Conservation (phyloP, 1,140 invertebrate genomes). For the Nixonia krombeini region DNA sequence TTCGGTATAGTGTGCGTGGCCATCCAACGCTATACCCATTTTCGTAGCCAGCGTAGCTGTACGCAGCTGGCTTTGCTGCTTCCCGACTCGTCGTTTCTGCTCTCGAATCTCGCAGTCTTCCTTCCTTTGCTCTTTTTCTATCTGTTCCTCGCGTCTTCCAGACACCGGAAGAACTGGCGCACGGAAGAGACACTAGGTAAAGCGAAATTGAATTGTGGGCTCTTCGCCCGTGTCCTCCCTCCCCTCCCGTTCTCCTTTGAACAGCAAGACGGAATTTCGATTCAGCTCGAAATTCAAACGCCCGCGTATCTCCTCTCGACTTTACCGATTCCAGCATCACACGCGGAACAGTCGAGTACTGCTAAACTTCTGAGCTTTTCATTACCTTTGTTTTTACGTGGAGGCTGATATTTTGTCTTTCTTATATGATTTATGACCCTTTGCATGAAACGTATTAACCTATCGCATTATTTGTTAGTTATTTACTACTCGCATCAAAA, state of each 20-base stretch:
- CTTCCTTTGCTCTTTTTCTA: conserved; percentile 10
- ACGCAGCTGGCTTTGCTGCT: conserved; percentile 20
- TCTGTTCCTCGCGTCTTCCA: conserved; percentile 1
- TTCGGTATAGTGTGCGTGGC: conserved; percentile 30
- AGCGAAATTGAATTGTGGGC: conserved; percentile 44
- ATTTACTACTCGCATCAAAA: too few relatives aligned
- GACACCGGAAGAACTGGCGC: conserved; percentile 13
- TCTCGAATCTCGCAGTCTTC: conserved; percentile 13
- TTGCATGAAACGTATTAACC: too few relatives aligned
- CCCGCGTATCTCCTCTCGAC: conserved; percentile 1
- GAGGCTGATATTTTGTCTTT: too few relatives aligned
- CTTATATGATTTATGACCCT: too few relatives aligned
- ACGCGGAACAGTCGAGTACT: too few relatives aligned
- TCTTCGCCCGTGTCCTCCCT: conserved; percentile 14
- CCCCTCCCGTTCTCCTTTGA: conserved; percentile 27
- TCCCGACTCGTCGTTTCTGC: background rate
- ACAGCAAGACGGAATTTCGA: conserved; percentile 32
- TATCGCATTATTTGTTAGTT: too few relatives aligned
- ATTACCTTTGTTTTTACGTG: too few relatives aligned
- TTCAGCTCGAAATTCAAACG: conserved; percentile 18
- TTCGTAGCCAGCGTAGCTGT: conserved; percentile 21
- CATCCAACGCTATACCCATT: conserved; percentile 8
- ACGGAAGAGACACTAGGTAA: conserved; percentile 35
- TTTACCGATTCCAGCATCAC: conserved; percentile 6
- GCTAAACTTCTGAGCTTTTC: too few relatives aligned